Conservation (phyloP, 2,113 vertebrate species). For the Anhinga anhinga region DNA sequence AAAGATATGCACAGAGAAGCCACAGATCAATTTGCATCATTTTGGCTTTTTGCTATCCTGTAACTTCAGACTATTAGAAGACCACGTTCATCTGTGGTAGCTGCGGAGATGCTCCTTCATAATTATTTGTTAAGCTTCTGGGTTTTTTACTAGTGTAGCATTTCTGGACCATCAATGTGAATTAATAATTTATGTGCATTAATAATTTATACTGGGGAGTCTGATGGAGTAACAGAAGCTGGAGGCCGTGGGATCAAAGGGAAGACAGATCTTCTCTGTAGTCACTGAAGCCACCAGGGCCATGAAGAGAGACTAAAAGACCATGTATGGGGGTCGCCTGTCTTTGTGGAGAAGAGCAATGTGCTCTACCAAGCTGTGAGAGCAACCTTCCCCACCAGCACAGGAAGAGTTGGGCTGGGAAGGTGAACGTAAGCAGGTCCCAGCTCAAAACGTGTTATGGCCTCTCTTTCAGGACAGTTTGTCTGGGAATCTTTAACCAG, state of each 20-base stretch:
- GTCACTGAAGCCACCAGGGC: not conserved
- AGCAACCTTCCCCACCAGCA: not conserved
- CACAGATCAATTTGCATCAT: not conserved
- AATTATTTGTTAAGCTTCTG: not conserved
- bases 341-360: not conserved
- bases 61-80: not conserved
- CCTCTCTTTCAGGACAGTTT: not conserved
- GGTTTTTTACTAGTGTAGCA: not conserved
- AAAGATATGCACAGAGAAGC: accelerated
- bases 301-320: not conserved
- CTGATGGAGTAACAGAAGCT: not conserved
- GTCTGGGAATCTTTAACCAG: not conserved
- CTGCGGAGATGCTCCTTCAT: not conserved
- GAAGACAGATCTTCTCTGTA: not conserved
- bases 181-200: not conserved
- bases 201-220: not conserved
- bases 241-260: not conserved
- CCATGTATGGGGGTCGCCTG: not conserved
- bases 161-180: not conserved
- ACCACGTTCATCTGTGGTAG: not conserved
- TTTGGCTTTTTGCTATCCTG: not conserved
- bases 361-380: not conserved
- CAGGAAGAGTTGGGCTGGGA: not conserved
- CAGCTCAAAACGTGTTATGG: not conserved
- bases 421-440: not conserved